Base-by-base conservation (phyloP, 1,140 invertebrate species). In the Scaptodrosophila lebanonensis region DNA sequence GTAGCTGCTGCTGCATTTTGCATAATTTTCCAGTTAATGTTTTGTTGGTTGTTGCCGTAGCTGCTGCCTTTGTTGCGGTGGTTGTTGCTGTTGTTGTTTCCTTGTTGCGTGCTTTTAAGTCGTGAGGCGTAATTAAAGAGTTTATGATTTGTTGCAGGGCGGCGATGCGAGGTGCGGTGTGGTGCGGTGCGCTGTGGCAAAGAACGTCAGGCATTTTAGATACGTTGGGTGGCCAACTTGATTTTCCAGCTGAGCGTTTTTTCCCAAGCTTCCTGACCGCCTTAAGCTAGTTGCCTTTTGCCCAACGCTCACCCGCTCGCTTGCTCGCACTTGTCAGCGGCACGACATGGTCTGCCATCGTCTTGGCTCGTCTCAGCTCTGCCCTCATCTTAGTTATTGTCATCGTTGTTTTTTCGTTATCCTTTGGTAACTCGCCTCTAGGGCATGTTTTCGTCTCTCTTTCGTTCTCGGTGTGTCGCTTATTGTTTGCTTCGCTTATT, bases 91-190 rank as follows among this genome's bases (percentile, higher is more conserved):
- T 53, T 45, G 20, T 32, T 17, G 43, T 15, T 66, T 2, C 22
- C 3, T 30, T 17, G 36, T 11, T 16, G 33, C 25, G 1, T 33
- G 20, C 12, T n/a, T 18, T 15, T 44, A 44, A 82, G 68, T 77
- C 75, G 73, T 79, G 73, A 77, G 73, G 68, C 75, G 73, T 77
- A 77, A 77, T 77, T 77, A 77, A 79, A 77, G 73, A 77, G 73
- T 77, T 82, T 77, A 77, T 77, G 73, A 82, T 77, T 77, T 77
- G 73, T 68, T 53, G 72, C 71, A 66, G 44, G 61, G 54, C 51
- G 68, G 45, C 42, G 44, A 58, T 45, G 60, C 38, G 27, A 56
- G 35, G 48, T 48, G 29, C 44, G 39, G 22, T 58, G 5, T 29
- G n/a, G n/a, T n/a, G n/a, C n/a, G n/a, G n/a, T n/a, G n/a, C n/a